Percentiles rank a stretch among this genome's conserved stretches.
These are phyloP conservation scores for Alosa sapidissima DNA, from an alignment of 2,797 vertebrate species.

Conservation along the genomic window DNA sequence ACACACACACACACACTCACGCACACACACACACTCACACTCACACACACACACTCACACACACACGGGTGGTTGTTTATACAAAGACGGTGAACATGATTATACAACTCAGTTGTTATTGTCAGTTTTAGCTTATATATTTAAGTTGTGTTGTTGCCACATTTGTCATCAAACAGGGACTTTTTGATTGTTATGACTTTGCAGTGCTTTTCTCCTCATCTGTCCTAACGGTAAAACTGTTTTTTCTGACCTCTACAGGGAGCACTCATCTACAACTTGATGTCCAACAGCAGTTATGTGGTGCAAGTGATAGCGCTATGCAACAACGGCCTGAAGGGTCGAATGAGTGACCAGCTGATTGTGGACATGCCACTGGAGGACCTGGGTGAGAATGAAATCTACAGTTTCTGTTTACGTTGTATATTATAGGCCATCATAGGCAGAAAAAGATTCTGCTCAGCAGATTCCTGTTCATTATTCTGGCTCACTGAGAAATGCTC, in stretches of 20 bases:
- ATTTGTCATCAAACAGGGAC: too few relatives aligned
- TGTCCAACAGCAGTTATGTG: constrained; percentile 94
- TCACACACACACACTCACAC: not conserved
- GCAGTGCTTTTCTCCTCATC: not conserved
- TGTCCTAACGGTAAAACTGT: too few relatives aligned
- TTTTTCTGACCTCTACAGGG: constrained; percentile 74
- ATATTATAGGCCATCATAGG: not conserved
- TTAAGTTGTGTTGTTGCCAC: too few relatives aligned
- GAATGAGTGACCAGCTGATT: constrained; percentile 90
- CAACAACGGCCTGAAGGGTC: constrained; percentile 87
- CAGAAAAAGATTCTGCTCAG: not conserved
- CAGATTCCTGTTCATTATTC: not conserved
- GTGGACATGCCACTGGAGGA: constrained; percentile 93
- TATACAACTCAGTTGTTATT: too few relatives aligned
- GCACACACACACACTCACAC: not conserved
- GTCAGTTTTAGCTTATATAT: too few relatives aligned
- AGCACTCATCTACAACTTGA: constrained; percentile 86
- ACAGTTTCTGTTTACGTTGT: not conserved
- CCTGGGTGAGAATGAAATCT: constrained; percentile 74
- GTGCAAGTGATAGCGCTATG: constrained; percentile 95
- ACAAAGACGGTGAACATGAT: too few relatives aligned
- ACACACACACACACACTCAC: not conserved
- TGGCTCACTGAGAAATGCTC: not conserved
- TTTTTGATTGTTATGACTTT: not conserved
- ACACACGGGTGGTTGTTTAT: not conserved